Evolutionary conservation across 2,797 vertebrate genomes (phyloP).

Genomic region (Galaxias olidus): DNA sequence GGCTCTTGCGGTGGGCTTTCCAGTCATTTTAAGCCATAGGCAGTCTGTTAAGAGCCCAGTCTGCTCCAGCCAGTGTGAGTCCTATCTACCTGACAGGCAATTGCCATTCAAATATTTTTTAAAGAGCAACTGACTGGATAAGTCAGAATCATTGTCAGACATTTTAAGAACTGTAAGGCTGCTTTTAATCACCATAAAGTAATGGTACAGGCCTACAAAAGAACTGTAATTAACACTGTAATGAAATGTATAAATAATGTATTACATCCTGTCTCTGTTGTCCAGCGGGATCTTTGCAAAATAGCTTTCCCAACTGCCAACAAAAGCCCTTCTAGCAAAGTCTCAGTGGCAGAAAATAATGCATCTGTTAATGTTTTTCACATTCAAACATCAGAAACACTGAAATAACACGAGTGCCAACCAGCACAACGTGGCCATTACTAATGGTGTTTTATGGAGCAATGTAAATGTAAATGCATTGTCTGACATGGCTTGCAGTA

Average conservation of each 20-base stretch:
- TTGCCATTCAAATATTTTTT: no score
- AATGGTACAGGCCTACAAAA: no score
- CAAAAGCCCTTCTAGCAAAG: constrained; percentile 22
- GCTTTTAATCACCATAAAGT: no score
- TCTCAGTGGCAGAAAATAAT: constrained; percentile 28
- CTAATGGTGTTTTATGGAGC: constrained; percentile 49
- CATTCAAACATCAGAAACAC: constrained; percentile 17
- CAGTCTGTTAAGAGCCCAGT: background rate
- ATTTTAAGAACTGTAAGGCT: no score
- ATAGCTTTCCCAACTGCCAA: constrained; percentile 32
- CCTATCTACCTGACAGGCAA: no score
- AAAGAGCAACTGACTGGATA: no score
- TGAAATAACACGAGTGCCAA: constrained; percentile 22
- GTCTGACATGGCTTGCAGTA: constrained; percentile 42
- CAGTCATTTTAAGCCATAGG: background rate
- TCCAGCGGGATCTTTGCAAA: no score
- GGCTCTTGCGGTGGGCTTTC: constrained; percentile 1
- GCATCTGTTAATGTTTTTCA: constrained; percentile 26
- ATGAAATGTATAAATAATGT: constrained; percentile 14
- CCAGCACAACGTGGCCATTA: constrained; percentile 42
- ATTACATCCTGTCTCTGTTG: constrained; percentile 21
- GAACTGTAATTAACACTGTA: no score
- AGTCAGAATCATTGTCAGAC: no score
- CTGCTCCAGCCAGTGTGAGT: background rate
- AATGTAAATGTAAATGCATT: constrained; percentile 42